phyloP scores from a whole-genome alignment of 2,113 vertebrate species.

The Silurus asotus region DNA sequence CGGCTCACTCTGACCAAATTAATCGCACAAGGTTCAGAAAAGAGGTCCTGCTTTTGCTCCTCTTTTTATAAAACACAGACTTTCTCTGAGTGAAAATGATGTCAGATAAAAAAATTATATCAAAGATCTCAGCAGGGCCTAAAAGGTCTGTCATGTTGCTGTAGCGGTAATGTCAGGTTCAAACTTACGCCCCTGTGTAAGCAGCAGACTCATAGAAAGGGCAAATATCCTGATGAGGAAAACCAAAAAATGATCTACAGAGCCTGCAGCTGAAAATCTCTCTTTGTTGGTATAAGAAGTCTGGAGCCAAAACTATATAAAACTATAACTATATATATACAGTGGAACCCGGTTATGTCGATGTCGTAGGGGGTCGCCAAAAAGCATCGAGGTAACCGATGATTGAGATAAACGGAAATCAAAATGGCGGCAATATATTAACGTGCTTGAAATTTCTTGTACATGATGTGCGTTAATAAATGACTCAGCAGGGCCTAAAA shows the following conservation, averaged over 20 bases:
- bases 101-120: slow-evolving; percentile 53
- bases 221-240: slow-evolving; percentile 7
- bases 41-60: slow-evolving; percentile 9
- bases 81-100: slow-evolving; percentile 38
- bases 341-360: too few species aligned
- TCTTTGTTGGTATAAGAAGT: neutral
- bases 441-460: too few species aligned
- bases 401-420: too few species aligned
- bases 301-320: neutral
- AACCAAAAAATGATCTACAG: neutral
- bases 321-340: too few species aligned
- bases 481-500: slow-evolving; percentile 4
- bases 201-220: slow-evolving; percentile 2
- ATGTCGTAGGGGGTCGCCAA: too few species aligned
- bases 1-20: slow-evolving; percentile 51
- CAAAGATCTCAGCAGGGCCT: slow-evolving; percentile 9
- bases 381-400: too few species aligned
- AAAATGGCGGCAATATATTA: too few species aligned
- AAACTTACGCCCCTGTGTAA: slow-evolving; percentile 21
- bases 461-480: too few species aligned
- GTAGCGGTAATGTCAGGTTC: slow-evolving; percentile 32
- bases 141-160: slow-evolving; percentile 44
- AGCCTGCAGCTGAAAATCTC: neutral
- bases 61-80: slow-evolving; percentile 35
- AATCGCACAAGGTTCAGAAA: slow-evolving; percentile 44